phyloP scores from a whole-genome alignment of 2,797 vertebrate genomes.

The Serranus cabrilla region DNA sequence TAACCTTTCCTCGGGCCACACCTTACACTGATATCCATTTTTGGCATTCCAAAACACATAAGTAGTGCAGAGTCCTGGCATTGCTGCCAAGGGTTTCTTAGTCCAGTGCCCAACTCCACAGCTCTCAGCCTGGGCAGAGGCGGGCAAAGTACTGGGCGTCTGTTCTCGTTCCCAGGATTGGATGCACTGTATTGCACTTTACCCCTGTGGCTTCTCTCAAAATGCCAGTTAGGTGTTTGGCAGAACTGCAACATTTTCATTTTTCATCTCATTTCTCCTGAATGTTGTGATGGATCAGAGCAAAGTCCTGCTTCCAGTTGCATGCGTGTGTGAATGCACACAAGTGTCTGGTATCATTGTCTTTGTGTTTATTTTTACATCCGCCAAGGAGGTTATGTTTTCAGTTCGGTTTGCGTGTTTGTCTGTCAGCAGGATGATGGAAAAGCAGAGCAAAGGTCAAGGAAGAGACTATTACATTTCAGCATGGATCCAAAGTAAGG shows the following conservation, averaged over 20 bases:
- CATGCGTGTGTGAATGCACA: background rate
- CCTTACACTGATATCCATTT: conserved; percentile 55
- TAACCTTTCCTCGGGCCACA: conserved; percentile 52
- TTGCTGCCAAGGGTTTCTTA: conserved; percentile 61
- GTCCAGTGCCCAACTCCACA: conserved; percentile 49
- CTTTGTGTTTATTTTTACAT: background rate
- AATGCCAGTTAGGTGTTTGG: conserved; percentile 62
- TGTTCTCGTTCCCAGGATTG: conserved; percentile 63
- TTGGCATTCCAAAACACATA: conserved; percentile 64
- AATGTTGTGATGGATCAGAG: conserved; percentile 25
- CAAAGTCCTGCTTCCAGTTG: conserved; percentile 14
- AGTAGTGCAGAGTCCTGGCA: conserved; percentile 42
- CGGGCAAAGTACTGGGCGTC: conserved; percentile 43
- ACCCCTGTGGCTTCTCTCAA: conserved; percentile 54
- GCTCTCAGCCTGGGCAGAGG: conserved; percentile 54
- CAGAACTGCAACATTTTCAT: conserved; percentile 49
- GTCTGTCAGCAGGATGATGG: no score
- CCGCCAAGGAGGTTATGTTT: no score
- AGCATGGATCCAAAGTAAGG: no score
- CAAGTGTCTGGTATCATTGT: background rate
- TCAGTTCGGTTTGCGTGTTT: no score
- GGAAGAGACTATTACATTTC: no score
- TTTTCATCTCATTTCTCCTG: conserved; percentile 40
- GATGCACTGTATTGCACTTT: conserved; percentile 54
- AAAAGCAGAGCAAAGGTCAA: no score